These are phyloP conservation scores for Amphiprion clarkii DNA, from an alignment of 2,797 vertebrate genomes.

Conservation along the genomic window DNA sequence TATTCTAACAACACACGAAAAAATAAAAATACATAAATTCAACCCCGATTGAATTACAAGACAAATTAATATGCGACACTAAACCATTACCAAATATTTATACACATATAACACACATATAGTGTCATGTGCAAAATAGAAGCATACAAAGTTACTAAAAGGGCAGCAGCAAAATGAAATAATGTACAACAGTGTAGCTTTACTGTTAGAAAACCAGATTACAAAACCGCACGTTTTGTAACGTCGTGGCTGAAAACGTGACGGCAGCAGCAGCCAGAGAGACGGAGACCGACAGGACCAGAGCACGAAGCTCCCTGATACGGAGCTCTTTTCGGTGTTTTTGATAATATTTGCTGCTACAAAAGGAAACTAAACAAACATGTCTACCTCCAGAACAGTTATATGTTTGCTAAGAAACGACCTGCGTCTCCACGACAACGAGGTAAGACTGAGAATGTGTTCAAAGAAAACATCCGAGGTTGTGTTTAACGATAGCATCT, in stretches of 20 bases:
- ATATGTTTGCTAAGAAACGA: conserved; percentile 86
- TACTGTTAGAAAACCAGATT: conserved; percentile 35
- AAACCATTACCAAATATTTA: no score
- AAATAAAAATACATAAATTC: no score
- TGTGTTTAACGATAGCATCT: background rate
- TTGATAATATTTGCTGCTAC: background rate
- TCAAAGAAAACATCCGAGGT: no score
- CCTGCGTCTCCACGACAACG: conserved; percentile 84
- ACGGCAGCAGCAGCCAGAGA: background rate
- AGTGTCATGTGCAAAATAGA: no score
- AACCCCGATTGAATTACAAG: no score
- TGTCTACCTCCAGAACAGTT: conserved; percentile 74
- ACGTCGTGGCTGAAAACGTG: conserved; percentile 61
- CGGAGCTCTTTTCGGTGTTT: background rate
- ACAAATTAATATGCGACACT: no score
- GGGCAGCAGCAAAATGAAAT: no score
- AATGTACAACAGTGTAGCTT: no score
- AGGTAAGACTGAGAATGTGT: conserved; percentile 73
- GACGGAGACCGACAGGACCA: background rate
- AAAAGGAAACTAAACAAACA: background rate
- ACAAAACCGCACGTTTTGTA: conserved; percentile 69
- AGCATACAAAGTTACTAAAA: no score
- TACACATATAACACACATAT: no score
- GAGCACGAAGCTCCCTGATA: background rate
- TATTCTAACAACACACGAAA: no score